Base-by-base conservation (phyloP, 1,140 invertebrate species). In the Drosophila baimaii region DNA sequence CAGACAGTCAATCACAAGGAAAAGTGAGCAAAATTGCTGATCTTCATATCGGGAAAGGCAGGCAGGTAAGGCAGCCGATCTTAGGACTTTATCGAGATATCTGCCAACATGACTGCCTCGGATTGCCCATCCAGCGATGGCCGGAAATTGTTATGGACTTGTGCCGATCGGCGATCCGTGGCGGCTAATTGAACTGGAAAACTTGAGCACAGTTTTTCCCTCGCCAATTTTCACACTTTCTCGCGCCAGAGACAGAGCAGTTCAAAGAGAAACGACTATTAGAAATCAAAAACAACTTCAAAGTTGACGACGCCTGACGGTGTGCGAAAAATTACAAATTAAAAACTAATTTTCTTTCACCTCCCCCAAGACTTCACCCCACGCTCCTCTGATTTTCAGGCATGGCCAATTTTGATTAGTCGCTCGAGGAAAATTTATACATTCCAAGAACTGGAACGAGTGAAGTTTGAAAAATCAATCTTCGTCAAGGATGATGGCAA, bases 381-480 rank as follows among this genome's bases (percentile, higher is more conserved):
- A 6, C 29, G 6, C 52, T 21, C 10, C 37, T 5, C 15, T 10
- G n/a, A 71, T 49, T 58, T 70, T 71, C 69, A 71, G 52, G 44
- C 64, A 59, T 74, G 63, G 65, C 72, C 65, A 89, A 83, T 89
- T 76, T 86, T 81, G 77, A 70, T 85, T 85, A 81, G 77, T 82
- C 41, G 59, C 63, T 80, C 61, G 49, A 58, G 43, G 41, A 61
- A 65, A 65, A 74, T 65, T 56, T 77, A 61, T 15, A 58, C 61
- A 54, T 21, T 25, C 35, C 23, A 47, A 41, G 46, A 54, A 29
- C 13, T 19, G 25, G 46, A 49, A 27, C 23, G 46, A 29, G 46
- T 4, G 17, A 8, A 19, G 57, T 31, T 27, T 31, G 13, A 54
- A 73, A 86, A 89, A 89, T 89, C 80, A 76, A 90, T 89, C 85